phyloP scores from a whole-genome alignment of 2,888 invertebrate species.

The Clepsis dumicolana region DNA sequence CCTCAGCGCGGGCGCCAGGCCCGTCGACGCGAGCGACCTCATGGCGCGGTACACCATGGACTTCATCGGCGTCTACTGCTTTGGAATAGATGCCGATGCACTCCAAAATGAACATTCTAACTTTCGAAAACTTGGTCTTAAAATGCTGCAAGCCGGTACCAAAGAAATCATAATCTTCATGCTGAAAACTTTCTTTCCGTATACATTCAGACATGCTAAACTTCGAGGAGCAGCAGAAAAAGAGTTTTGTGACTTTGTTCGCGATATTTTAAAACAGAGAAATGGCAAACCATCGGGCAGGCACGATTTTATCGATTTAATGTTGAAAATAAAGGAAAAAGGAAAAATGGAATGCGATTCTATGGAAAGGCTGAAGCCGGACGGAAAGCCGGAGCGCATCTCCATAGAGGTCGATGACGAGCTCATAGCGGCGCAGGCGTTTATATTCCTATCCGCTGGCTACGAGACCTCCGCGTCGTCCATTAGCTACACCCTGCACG shows the following conservation, averaged over 20 bases:
- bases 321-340: slow-evolving; percentile 44
- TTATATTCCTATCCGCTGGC: slow-evolving; percentile 75
- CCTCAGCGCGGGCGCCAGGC: background rate
- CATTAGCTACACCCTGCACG: slow-evolving; percentile 68
- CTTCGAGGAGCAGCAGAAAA: slow-evolving; percentile 12
- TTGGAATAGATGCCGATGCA: slow-evolving; percentile 67
- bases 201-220: slow-evolving; percentile 25
- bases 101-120: slow-evolving; percentile 63
- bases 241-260: slow-evolving; percentile 43
- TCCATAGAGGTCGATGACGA: slow-evolving; percentile 61
- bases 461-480: slow-evolving; percentile 78
- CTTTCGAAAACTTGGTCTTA: slow-evolving; percentile 62
- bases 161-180: slow-evolving; percentile 51
- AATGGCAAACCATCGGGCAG: no score
- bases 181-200: slow-evolving; percentile 62
- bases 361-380: slow-evolving; percentile 53
- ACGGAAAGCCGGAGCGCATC: slow-evolving; percentile 55
- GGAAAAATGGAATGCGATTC: slow-evolving; percentile 28
- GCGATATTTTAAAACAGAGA: no score
- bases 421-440: slow-evolving; percentile 66
- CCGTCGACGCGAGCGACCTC: slow-evolving; percentile 52
- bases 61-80: slow-evolving; percentile 71
- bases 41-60: slow-evolving; percentile 75
- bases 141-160: slow-evolving; percentile 59
- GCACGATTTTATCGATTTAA: no score